A percentile compares a stretch with the other conserved stretches of the same genome.
phyloP scores from a whole-genome alignment of 2,888 invertebrate genomes.

The Ornithoptera alexandrae region DNA sequence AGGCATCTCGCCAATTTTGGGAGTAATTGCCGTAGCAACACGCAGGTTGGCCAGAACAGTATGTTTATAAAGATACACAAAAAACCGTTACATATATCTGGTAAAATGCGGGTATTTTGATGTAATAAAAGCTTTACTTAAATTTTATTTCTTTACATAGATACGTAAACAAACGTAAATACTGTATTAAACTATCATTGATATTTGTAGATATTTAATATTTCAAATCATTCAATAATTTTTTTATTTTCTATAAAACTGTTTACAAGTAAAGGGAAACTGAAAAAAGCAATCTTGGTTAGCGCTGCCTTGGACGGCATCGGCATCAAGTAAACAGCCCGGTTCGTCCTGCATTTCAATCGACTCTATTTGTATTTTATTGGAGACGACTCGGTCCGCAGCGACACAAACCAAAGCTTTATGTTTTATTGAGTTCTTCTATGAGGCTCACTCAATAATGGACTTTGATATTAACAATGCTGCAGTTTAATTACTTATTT shows the following conservation, averaged over 20 bases:
- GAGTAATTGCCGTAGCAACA: too few relatives aligned
- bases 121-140: neutral
- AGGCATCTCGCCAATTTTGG: too few relatives aligned
- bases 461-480: constrained; percentile 51
- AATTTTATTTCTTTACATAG: neutral
- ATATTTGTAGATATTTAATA: constrained; percentile 2
- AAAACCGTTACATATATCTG: too few relatives aligned
- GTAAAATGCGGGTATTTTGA: too few relatives aligned
- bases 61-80: too few relatives aligned
- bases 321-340: constrained; percentile 68
- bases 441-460: constrained; percentile 55
- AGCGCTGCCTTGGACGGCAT: constrained; percentile 59
- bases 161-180: neutral
- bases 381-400: constrained; percentile 56
- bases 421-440: constrained; percentile 68
- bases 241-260: constrained; percentile 60
- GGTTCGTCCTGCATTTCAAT: constrained; percentile 75
- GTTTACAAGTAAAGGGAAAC: constrained; percentile 67
- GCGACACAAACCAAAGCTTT: constrained; percentile 58
- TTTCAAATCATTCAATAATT: constrained; percentile 30
- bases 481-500: constrained; percentile 49
- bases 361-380: constrained; percentile 76
- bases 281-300: constrained; percentile 75
- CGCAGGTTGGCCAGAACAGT: too few relatives aligned
- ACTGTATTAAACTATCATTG: too few relatives aligned